A percentile compares a stretch with the other conserved stretches of the same genome.
Evolutionary conservation across 2,113 vertebrate genomes (phyloP).

Genomic region (Stictonetta naevosa): DNA sequence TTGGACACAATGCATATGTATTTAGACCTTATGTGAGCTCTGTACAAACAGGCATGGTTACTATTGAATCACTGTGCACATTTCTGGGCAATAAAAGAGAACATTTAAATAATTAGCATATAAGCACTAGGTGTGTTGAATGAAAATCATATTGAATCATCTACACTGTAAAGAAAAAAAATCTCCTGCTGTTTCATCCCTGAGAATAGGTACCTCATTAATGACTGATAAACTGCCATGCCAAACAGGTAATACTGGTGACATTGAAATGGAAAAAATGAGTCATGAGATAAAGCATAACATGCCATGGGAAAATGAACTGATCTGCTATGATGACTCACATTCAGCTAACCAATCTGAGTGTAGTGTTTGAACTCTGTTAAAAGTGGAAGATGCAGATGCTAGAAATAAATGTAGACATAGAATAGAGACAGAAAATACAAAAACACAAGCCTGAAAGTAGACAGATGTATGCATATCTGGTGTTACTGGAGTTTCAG

Average conservation of each 20-base stretch:
- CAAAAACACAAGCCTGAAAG: not conserved
- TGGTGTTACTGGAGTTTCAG: not conserved
- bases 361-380: not conserved
- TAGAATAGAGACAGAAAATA: not conserved
- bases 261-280: not conserved
- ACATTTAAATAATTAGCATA: not conserved
- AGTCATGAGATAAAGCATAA: not conserved
- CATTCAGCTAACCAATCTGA: not conserved
- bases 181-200: not conserved
- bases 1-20: not conserved
- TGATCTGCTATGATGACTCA: not conserved
- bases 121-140: not conserved
- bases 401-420: not conserved
- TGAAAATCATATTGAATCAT: not conserved
- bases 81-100: not conserved
- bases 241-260: slow-evolving; percentile 20
- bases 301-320: not conserved
- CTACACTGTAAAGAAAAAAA: not conserved
- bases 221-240: not conserved
- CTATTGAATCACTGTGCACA: not conserved
- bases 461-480: too few species aligned
- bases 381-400: not conserved
- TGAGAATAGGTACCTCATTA: not conserved
- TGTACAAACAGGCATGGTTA: not conserved
- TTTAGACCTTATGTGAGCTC: not conserved